Percentiles rank a stretch among this genome's conserved stretches.
Evolutionary conservation across 2,797 vertebrate genomes (phyloP).

Genomic region (Kryptopterus vitreolus): DNA sequence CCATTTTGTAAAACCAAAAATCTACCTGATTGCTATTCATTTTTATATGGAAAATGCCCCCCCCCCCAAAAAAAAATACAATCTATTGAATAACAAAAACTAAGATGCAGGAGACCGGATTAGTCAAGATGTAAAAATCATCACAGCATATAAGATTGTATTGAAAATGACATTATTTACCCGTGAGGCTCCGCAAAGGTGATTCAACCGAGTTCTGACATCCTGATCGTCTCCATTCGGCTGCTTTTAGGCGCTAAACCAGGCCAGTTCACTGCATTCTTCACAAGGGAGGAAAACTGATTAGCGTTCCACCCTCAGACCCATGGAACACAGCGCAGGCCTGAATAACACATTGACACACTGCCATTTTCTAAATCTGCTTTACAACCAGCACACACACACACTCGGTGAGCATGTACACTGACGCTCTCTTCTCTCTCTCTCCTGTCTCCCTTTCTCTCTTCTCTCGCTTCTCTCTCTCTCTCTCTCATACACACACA

Average conservation of each 20-base stretch:
- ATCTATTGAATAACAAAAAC: not conserved
- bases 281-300: not conserved
- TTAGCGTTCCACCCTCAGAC: slow-evolving; percentile 9
- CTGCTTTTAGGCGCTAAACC: not conserved
- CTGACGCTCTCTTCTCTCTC: not conserved
- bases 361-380: not conserved
- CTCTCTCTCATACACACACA: not conserved
- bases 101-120: not conserved
- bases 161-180: not conserved
- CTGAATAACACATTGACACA: slow-evolving; percentile 3
- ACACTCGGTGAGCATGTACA: not conserved
- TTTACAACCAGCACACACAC: not conserved
- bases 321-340: not conserved
- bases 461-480: not conserved
- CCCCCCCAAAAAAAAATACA: too few species aligned
- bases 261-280: not conserved
- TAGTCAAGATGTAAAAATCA: not conserved
- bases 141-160: not conserved
- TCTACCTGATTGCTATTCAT: not conserved
- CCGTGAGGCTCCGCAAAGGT: not conserved
- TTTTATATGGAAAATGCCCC: too few species aligned
- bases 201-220: not conserved
- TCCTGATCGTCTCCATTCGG: not conserved
- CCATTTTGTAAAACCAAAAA: slow-evolving; percentile 20
- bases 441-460: slow-evolving; percentile 21